These are phyloP conservation scores for Drosophila falleni DNA, from an alignment of 2,888 invertebrate species.

Conservation along the genomic window DNA sequence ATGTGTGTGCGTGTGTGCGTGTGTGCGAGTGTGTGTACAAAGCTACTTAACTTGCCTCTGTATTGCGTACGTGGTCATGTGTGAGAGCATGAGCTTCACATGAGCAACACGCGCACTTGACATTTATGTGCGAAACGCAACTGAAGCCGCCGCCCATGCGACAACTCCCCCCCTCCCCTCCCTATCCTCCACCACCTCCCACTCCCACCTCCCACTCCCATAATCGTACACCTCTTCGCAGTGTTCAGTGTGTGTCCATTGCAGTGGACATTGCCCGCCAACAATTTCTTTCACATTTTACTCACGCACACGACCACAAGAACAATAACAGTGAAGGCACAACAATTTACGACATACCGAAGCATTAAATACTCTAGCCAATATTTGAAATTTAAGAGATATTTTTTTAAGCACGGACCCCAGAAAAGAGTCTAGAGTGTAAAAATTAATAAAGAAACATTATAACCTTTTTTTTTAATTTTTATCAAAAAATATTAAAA, in stretches of 20 bases:
- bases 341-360: neutral
- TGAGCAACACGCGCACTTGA: constrained; percentile 74
- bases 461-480: no score
- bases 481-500: no score
- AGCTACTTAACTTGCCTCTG: constrained; percentile 57
- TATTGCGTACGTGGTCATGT: constrained; percentile 57
- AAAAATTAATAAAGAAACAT: no score
- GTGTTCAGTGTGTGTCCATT: constrained; percentile 12
- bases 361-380: constrained; percentile 13
- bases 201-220: constrained; percentile 1
- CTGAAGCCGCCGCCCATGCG: constrained; percentile 39
- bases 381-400: neutral
- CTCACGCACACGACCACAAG: constrained; percentile 58
- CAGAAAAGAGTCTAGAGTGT: no score
- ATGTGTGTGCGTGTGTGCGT: constrained; percentile 24
- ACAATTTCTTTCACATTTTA: constrained; percentile 59
- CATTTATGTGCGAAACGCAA: constrained; percentile 74
- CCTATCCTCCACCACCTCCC: neutral
- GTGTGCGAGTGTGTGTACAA: constrained; percentile 25
- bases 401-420: no score
- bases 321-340: constrained; percentile 14
- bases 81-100: constrained; percentile 55
- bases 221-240: constrained; percentile 5
- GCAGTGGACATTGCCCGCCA: constrained; percentile 25
- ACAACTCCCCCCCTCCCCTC: neutral